These are phyloP conservation scores for Trinorchestia longiramus DNA, from an alignment of 1,140 invertebrate genomes.

Conservation along the genomic window DNA sequence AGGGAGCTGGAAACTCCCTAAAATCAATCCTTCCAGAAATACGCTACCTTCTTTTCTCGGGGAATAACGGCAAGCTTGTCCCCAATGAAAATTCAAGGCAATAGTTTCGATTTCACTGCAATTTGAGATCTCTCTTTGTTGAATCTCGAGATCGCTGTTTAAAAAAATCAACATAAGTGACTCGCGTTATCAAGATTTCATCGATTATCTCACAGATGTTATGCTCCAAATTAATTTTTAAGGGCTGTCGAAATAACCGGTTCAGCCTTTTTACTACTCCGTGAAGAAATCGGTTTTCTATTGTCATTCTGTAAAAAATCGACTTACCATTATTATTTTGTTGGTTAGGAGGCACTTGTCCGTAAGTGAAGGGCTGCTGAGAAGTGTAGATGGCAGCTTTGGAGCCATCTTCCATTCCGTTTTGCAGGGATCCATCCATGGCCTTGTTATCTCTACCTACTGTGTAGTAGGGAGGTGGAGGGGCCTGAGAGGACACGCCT, in stretches of 20 bases:
- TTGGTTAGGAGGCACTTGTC: slow-evolving; percentile 4
- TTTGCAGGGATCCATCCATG: slow-evolving; percentile 62
- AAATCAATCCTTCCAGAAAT: too few relatives aligned
- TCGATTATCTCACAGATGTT: neutral
- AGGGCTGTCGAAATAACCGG: neutral
- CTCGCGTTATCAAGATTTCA: neutral
- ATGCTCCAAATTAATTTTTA: neutral
- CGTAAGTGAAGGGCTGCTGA: slow-evolving; percentile 58
- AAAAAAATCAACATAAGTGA: neutral
- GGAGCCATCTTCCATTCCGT: slow-evolving; percentile 82
- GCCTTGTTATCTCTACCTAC: slow-evolving; percentile 88
- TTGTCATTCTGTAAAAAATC: neutral
- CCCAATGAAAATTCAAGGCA: too few relatives aligned
- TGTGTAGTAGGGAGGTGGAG: slow-evolving; percentile 85
- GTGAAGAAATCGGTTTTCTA: too few relatives aligned
- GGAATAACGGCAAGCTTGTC: too few relatives aligned
- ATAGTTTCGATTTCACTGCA: too few relatives aligned
- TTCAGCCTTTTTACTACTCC: too few relatives aligned
- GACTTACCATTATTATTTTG: slow-evolving; percentile 17
- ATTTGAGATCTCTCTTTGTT: too few relatives aligned
- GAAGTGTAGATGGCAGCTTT: slow-evolving; percentile 77
- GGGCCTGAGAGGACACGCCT: slow-evolving; percentile 72
- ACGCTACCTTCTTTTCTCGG: too few relatives aligned
- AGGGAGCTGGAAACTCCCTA: too few relatives aligned
- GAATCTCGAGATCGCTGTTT: neutral